phyloP scores from a whole-genome alignment of 2,113 vertebrate genomes.

The Salvator merianae region DNA sequence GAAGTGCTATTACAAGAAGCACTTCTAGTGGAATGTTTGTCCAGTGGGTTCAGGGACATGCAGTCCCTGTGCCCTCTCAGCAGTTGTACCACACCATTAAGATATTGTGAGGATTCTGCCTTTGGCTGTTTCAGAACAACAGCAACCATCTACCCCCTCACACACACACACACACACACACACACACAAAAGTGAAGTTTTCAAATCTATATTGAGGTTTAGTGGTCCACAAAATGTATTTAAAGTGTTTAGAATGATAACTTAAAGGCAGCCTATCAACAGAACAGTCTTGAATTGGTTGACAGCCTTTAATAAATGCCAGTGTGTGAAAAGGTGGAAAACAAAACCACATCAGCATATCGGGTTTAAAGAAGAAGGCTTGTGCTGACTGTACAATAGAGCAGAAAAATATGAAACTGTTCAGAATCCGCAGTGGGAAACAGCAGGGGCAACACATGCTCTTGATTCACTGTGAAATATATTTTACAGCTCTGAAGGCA shows the following conservation, averaged over 20 bases:
- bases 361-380: background rate
- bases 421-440: accelerated
- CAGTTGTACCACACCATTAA: too few species aligned
- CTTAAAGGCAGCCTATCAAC: background rate
- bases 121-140: too few species aligned
- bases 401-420: background rate
- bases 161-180: too few species aligned
- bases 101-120: too few species aligned
- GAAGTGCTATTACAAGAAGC: too few species aligned
- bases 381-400: background rate
- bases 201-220: background rate
- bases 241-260: background rate
- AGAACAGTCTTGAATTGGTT: background rate
- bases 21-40: too few species aligned
- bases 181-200: too few species aligned
- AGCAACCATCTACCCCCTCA: too few species aligned
- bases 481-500: slow-evolving; percentile 29
- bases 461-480: background rate
- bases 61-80: too few species aligned
- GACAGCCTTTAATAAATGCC: background rate
- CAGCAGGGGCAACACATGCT: background rate
- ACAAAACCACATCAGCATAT: background rate
- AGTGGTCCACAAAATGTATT: background rate
- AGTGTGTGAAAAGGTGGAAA: background rate
- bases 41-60: too few species aligned